These are phyloP conservation scores for Liparis tanakae DNA, from an alignment of 2,797 vertebrate genomes.

Conservation along the genomic window DNA sequence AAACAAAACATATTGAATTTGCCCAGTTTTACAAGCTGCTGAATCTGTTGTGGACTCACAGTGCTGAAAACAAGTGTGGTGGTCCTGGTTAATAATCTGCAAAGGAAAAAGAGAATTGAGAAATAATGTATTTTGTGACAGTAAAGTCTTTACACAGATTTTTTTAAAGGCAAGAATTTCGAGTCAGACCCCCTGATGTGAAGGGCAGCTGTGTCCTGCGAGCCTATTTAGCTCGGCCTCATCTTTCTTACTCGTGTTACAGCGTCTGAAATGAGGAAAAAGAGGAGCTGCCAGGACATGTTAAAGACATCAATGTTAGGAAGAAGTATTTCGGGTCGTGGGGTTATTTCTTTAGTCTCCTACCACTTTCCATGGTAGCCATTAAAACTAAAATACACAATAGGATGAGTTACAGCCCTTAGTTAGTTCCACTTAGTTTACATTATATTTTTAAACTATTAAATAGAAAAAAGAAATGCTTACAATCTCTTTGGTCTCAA, in stretches of 20 bases:
- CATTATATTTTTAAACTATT: not conserved
- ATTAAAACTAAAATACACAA: not conserved
- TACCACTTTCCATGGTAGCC: not conserved
- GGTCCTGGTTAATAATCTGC: not conserved
- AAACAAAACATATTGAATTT: too few relatives aligned
- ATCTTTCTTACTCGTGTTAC: conserved; percentile 54
- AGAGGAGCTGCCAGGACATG: conserved; percentile 25
- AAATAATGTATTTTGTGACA: not conserved
- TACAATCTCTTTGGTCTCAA: not conserved
- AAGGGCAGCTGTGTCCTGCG: conserved; percentile 55
- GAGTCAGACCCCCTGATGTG: conserved; percentile 47
- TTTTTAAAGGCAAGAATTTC: conserved; percentile 6
- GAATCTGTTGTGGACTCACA: not conserved
- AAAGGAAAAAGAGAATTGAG: not conserved
- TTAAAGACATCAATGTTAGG: not conserved
- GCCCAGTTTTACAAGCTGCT: not conserved
- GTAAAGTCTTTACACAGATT: not conserved
- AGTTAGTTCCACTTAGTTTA: not conserved
- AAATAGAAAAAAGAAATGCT: conserved; percentile 5
- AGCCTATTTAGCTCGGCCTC: conserved; percentile 48
- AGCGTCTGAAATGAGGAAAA: conserved; percentile 42
- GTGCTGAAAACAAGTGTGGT: not conserved
- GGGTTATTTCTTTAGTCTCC: not conserved
- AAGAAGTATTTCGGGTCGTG: not conserved
- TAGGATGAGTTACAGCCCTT: not conserved